Conservation (phyloP, 1,140 invertebrate genomes). For the Sarcophaga bullata region DNA sequence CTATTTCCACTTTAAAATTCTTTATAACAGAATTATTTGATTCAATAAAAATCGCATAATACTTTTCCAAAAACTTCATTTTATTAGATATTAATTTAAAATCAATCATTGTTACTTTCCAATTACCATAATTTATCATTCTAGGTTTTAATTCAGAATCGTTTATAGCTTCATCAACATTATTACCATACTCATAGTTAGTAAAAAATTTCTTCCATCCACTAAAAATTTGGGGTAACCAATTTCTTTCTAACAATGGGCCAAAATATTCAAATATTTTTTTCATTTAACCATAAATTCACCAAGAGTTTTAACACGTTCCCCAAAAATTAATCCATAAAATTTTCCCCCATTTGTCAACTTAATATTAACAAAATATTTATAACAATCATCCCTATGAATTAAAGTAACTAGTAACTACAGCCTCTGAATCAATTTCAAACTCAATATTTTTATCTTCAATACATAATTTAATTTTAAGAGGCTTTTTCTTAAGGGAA, state of each 20-base stretch:
- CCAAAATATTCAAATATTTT: neutral
- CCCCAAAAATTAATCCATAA: neutral
- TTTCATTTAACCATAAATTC: conserved; percentile 7
- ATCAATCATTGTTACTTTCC: too few species aligned
- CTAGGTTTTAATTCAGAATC: neutral
- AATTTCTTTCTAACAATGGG: neutral
- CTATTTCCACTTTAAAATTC: conserved; percentile 48
- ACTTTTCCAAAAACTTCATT: conserved; percentile 1
- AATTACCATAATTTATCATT: too few species aligned
- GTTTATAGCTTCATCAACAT: neutral
- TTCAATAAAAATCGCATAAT: conserved; percentile 16
- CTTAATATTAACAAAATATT: neutral
- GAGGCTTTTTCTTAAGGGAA: neutral
- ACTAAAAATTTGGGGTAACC: neutral
- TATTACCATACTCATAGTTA: neutral
- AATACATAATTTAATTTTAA: neutral
- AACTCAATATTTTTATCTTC: neutral
- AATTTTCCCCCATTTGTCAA: neutral
- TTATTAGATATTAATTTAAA: neutral
- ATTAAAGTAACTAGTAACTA: neutral
- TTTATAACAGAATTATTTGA: conserved; percentile 44
- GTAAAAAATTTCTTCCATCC: neutral
- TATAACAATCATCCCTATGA: neutral
- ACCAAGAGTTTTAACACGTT: neutral
- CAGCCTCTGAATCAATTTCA: neutral